Conservation (phyloP, 23 tunicate species). For the Corella eumyota region DNA sequence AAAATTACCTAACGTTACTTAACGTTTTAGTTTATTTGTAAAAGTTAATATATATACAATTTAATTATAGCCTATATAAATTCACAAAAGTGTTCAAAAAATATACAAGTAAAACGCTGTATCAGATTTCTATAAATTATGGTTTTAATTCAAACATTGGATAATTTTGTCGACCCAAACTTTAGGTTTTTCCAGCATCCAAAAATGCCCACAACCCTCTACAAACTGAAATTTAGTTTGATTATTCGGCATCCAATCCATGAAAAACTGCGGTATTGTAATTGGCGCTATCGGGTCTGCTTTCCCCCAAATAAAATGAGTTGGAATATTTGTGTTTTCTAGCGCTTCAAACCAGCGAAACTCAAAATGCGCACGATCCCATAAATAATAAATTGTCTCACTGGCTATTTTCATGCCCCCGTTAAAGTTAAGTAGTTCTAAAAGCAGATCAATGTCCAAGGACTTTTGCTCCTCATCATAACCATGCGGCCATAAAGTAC, state of each 20-base stretch:
- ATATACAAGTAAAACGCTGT: too few species aligned
- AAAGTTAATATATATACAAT: too few species aligned
- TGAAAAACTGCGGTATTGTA: constrained; percentile 36
- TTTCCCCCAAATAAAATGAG: constrained; percentile 71
- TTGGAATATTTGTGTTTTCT: constrained; percentile 27
- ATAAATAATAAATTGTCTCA: constrained; percentile 70
- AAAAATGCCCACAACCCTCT: constrained; percentile 63
- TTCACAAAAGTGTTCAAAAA: too few species aligned
- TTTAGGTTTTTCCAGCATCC: constrained; percentile 82
- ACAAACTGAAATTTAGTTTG: constrained; percentile 12
- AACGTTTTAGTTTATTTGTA: too few species aligned
- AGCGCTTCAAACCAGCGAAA: constrained; percentile 91
- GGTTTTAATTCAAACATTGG: too few species aligned
- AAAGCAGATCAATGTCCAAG: constrained; percentile 24
- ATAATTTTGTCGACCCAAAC: constrained; percentile 53
- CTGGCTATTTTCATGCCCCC: constrained; percentile 14
- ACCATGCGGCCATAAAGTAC: constrained; percentile 38
- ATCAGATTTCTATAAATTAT: too few species aligned
- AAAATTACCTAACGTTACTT: too few species aligned
- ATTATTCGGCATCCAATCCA: constrained; percentile 25
- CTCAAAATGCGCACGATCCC: constrained; percentile 88
- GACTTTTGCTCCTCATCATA: constrained; percentile 10
- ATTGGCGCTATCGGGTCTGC: constrained; percentile 82
- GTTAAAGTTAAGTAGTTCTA: constrained; percentile 13
- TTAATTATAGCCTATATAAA: too few species aligned